Conservation (phyloP, 92 coral and sea anemone species). For the Pocillopora grandis region DNA sequence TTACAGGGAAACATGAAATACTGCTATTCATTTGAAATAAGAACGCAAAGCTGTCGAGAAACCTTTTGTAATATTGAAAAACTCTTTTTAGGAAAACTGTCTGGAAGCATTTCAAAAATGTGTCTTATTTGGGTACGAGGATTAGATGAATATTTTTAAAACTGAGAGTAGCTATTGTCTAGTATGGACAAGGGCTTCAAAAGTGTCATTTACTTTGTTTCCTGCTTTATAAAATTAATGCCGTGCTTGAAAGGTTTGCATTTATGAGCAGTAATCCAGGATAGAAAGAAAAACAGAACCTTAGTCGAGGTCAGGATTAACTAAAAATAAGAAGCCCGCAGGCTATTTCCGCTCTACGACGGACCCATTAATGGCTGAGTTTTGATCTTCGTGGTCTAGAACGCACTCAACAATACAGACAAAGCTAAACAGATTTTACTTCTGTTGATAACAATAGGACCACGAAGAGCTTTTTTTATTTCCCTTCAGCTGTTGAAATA, state of each 20-base stretch:
- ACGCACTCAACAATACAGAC: background rate
- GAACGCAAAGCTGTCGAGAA: background rate
- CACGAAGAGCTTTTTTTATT: background rate
- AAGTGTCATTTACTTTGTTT: slow-evolving; percentile 9
- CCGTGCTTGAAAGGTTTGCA: slow-evolving; percentile 11
- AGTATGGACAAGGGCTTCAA: background rate
- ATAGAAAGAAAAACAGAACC: background rate
- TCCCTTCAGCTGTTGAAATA: background rate
- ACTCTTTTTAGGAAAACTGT: background rate
- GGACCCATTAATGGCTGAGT: slow-evolving; percentile 6
- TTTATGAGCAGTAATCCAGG: background rate
- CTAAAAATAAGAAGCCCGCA: background rate
- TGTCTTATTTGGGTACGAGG: background rate
- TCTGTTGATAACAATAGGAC: background rate
- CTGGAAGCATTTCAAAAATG: background rate
- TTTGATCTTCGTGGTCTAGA: slow-evolving; percentile 9
- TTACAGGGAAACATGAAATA: background rate
- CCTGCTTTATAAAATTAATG: slow-evolving; percentile 11
- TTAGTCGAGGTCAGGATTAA: slow-evolving; percentile 8
- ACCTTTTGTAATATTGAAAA: background rate
- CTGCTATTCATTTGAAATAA: background rate
- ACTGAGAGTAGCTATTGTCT: background rate
- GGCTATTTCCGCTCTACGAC: slow-evolving; percentile 12
- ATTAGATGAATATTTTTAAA: background rate
- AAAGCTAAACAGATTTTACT: background rate